These are phyloP conservation scores for Drosophila varians DNA, from an alignment of 1,140 invertebrate genomes.

Conservation along the genomic window DNA sequence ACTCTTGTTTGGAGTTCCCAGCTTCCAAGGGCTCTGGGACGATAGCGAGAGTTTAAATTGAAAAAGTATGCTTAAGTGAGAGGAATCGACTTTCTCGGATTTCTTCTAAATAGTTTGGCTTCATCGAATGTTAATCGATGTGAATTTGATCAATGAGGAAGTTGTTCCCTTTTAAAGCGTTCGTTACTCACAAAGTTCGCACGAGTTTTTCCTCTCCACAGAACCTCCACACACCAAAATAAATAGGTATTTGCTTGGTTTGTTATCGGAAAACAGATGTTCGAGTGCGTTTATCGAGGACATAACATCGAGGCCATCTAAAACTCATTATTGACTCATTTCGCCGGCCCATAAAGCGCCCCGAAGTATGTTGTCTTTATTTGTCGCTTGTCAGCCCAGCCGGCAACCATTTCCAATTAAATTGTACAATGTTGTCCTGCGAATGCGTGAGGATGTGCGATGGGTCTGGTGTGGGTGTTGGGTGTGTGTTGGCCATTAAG, in stretches of 20 bases:
- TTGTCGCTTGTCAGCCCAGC: slow-evolving; percentile 56
- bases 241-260: slow-evolving; percentile 8
- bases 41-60: slow-evolving; percentile 19
- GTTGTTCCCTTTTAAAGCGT: not conserved
- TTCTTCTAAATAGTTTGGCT: slow-evolving; percentile 13
- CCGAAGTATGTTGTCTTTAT: slow-evolving; percentile 74
- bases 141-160: slow-evolving; percentile 7
- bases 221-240: not conserved
- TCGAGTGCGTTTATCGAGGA: slow-evolving; percentile 35
- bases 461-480: too few relatives aligned
- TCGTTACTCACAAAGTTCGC: not conserved
- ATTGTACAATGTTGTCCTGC: slow-evolving; percentile 11
- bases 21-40: not conserved
- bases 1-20: slow-evolving; percentile 30
- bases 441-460: not conserved
- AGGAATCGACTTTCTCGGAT: slow-evolving; percentile 32
- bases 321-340: slow-evolving; percentile 77
- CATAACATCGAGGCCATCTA: slow-evolving; percentile 51
- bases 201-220: too few relatives aligned
- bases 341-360: slow-evolving; percentile 58
- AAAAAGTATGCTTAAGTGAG: slow-evolving; percentile 37
- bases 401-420: slow-evolving; percentile 71
- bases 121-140: not conserved
- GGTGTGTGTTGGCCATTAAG: slow-evolving; percentile 41
- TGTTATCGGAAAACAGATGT: slow-evolving; percentile 51